Base-by-base conservation (phyloP, 2,888 invertebrate genomes). In the Drosophila atripex region DNA sequence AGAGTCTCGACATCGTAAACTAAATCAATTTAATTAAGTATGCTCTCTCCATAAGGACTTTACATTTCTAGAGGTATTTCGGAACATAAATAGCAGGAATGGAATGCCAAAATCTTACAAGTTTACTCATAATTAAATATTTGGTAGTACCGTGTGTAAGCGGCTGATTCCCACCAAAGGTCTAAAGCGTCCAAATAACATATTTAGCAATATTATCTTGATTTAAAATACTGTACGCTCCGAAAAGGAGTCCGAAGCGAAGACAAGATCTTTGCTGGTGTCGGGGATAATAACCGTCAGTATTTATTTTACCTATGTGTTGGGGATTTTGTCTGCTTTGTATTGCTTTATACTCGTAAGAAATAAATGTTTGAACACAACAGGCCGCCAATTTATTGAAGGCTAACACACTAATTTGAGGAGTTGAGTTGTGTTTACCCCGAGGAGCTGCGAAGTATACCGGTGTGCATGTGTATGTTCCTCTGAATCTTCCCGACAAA, bases 391-490 rank as follows among this genome's bases (percentile, higher is more conserved):
- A 71, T 66, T 66, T 71, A 73, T 71, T 73, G 74, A 70, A 89
- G 89, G 89, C 87, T 88, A 88, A 75, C 86, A 80, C 89, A 86
- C 87, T 83, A 89, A 89, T 89, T 89, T 89, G 80, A 89, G 88
- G 86, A 88, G 88, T 88, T 89, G 89, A 89, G 86, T 88, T 89
- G 89, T 88, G 86, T 89, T 76, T 89, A 75, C 85, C 88, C 89
- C 74, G 80, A 88, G 59, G 57, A 51, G 46, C 58, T 68, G 51
- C 49, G 49, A 56, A 53, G 50, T 47, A 46, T 51, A 32, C 23
- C 21, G 43, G 35, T 32, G 21, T 43, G 41, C 56, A 18, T 50
- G 35, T 63, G 51, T 66, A 43, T 59, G 39, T 63, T 35, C 50
- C 41, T 52, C 51, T 55, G 61, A 70, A 57, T 51, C 45, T 51